Conservation (phyloP, 1,140 invertebrate species). For the Caenorhabditis remanei region DNA sequence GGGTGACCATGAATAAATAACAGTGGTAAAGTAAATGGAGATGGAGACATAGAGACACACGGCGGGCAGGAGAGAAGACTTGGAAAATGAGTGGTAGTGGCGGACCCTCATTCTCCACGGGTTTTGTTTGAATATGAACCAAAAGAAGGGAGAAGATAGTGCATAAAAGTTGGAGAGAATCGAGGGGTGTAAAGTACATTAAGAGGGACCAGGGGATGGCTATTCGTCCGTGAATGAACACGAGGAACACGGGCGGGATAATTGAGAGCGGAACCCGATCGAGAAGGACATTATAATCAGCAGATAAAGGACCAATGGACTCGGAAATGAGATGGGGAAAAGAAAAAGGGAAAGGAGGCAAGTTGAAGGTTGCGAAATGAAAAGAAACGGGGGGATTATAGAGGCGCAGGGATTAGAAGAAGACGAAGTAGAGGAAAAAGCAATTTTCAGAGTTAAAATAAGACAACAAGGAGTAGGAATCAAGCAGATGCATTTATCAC, state of each 20-base stretch:
- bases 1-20: constrained; percentile 54
- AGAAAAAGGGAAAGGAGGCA: neutral
- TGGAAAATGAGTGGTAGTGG: constrained; percentile 25
- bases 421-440: constrained; percentile 30
- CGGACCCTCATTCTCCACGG: neutral
- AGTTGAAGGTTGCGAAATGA: constrained; percentile 18
- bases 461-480: constrained; percentile 24
- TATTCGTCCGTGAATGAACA: constrained; percentile 44
- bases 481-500: constrained; percentile 11
- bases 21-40: constrained; percentile 45
- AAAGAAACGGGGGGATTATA: constrained; percentile 1
- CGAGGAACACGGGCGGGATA: constrained; percentile 34
- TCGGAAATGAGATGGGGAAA: neutral
- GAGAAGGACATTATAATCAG: constrained; percentile 29
- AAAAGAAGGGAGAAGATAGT: constrained; percentile 43
- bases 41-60: constrained; percentile 42
- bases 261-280: constrained; percentile 41
- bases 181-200: constrained; percentile 38
- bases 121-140: constrained; percentile 56
- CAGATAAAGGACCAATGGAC: constrained; percentile 30
- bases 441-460: constrained; percentile 32
- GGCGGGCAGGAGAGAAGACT: neutral
- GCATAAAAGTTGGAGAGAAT: neutral
- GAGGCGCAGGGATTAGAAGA: constrained; percentile 24
- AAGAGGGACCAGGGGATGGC: neutral